Conservation (phyloP, 1,140 invertebrate species). For the Eurosta solidaginis region DNA sequence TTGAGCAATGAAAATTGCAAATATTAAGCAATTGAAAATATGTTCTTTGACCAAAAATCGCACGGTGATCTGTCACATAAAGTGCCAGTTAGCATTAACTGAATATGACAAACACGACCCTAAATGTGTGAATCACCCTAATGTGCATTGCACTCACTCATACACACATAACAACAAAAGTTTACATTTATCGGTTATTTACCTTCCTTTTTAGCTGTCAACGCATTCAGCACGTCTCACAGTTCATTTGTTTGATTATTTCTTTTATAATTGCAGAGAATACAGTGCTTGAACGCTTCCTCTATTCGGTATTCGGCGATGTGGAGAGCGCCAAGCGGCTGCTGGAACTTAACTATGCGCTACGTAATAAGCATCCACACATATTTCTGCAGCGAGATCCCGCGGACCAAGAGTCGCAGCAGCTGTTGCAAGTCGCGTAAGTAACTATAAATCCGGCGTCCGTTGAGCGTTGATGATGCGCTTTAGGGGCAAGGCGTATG, state of each 20-base stretch:
- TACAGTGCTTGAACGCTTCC: conserved; percentile 48
- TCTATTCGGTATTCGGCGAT: conserved; percentile 62
- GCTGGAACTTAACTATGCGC: conserved; percentile 69
- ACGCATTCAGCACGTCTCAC: background rate
- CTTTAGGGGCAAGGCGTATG: background rate
- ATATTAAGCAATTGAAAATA: too few relatives aligned
- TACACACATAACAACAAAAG: background rate
- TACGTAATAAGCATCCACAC: conserved; percentile 67
- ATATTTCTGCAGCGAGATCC: conserved; percentile 71
- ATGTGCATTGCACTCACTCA: too few relatives aligned
- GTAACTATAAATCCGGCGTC: conserved; percentile 38
- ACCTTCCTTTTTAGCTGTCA: background rate
- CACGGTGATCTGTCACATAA: too few relatives aligned
- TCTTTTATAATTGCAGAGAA: conserved; percentile 31
- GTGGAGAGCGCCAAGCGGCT: conserved; percentile 66
- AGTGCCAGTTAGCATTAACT: too few relatives aligned
- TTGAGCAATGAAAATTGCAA: too few relatives aligned
- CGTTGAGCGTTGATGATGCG: background rate
- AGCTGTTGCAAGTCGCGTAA: conserved; percentile 67
- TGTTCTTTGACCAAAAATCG: too few relatives aligned
- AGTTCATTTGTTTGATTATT: background rate
- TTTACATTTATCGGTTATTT: too few relatives aligned
- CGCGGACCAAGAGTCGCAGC: conserved; percentile 62
- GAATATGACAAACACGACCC: too few relatives aligned
- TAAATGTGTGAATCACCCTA: too few relatives aligned